Evolutionary conservation across 2,113 vertebrate species (phyloP), one percentile per base, ranked within the genome.

Genomic region (Carassius auratus): DNA sequence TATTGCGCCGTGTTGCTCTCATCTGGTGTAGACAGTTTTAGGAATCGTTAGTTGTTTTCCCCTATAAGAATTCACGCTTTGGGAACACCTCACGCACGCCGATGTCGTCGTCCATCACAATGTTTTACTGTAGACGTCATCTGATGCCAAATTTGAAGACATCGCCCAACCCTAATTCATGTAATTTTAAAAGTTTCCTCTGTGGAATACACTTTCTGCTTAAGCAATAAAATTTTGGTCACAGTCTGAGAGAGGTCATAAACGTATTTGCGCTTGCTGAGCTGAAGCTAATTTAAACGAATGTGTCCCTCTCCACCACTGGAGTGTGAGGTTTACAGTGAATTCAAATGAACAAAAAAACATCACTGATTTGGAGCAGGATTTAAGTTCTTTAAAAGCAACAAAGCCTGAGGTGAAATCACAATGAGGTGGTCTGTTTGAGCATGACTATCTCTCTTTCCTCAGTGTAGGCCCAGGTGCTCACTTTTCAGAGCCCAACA

Each of bases 401-500:
- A 86, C 55, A 61, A 76, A 4, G 42, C 48, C 52, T 17, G 38
- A 33, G 21, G 59, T 84, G 33, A 90, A 88, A 81, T 76, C 52
- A 45, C 57, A 82, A 64, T 33, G 69, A 75, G 30, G 17, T 55
- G 45, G 82, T 74, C 57, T 45, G 86, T 73, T 36, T 88, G 80
- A 64, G 5, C 33, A 77, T 59, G 75, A 50, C 90, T 89, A 76
- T 86, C 84, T 76, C 30, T 90, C 86, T 33, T 13, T 87, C 89
- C 91, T 83, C 88, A 10, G 89, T 8, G 19, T 17, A 36, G 50
- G 55, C 69, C 36, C 92, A 92, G 93, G 92, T 93, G 93, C 89
- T 90, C 86, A 84, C 89, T 89, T 90, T 92, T 89, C 88, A 84
- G 91, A 93, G 87, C 91, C 89, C 90, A 86, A 91, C 90, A 88